Conservation (phyloP, 2,113 vertebrate species). For the Pholis gunnellus region DNA sequence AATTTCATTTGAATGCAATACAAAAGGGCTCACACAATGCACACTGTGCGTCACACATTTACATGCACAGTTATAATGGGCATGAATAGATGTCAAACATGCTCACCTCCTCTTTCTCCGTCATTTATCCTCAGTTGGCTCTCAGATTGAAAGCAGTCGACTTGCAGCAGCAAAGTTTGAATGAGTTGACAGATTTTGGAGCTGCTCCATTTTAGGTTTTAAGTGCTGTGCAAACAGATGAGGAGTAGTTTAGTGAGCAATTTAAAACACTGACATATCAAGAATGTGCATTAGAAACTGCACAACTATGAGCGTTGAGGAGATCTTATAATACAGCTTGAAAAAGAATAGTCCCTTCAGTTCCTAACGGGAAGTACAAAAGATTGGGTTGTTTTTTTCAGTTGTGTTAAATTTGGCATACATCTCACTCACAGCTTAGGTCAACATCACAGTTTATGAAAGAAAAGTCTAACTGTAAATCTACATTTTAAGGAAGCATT, state of each 20-base stretch:
- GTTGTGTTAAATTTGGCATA: background rate
- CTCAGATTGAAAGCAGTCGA: constrained; percentile 18
- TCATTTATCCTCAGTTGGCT: constrained; percentile 30
- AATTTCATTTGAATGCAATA: background rate
- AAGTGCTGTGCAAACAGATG: constrained; percentile 20
- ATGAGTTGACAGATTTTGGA: constrained; percentile 20
- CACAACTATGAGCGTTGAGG: background rate
- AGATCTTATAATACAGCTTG: background rate
- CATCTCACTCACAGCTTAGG: background rate
- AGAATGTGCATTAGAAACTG: background rate
- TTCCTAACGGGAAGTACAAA: background rate
- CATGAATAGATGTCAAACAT: constrained; percentile 20
- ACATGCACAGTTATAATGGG: background rate
- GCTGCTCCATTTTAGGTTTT: constrained; percentile 21
- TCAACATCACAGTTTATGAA: background rate
- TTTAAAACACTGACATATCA: constrained; percentile 19
- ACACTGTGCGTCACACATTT: background rate
- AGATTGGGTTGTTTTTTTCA: background rate
- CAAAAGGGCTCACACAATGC: background rate
- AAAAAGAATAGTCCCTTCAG: background rate
- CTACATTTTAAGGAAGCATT: background rate
- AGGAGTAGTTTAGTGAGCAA: background rate
- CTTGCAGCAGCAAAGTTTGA: constrained; percentile 14
- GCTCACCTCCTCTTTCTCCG: constrained; percentile 5
- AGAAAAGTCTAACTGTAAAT: background rate